Conservation (phyloP, 2,888 invertebrate genomes). For the Eupeodes latifasciatus region DNA sequence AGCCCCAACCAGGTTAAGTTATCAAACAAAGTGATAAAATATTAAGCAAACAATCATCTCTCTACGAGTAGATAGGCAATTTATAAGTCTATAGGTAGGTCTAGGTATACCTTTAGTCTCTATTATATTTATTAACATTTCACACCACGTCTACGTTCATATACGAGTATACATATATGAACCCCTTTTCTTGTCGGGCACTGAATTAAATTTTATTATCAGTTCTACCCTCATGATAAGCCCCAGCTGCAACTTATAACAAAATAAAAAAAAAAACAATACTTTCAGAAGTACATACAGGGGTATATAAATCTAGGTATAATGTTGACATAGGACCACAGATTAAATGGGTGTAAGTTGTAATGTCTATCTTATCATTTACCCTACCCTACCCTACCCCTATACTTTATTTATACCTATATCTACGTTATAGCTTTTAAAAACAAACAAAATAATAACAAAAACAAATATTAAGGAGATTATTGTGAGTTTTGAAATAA, state of each 20-base stretch:
- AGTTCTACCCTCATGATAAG: conserved; percentile 39
- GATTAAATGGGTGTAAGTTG: conserved; percentile 38
- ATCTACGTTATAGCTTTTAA: conserved; percentile 11
- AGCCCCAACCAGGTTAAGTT: conserved; percentile 31
- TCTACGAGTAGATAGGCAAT: not conserved
- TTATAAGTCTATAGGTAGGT: too few species aligned
- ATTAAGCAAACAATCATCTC: conserved; percentile 52
- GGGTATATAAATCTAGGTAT: conserved; percentile 1
- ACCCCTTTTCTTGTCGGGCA: conserved; percentile 33
- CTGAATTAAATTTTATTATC: conserved; percentile 55
- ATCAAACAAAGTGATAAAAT: conserved; percentile 46
- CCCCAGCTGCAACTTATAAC: conserved; percentile 54
- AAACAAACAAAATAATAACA: conserved; percentile 40
- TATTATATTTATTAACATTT: not conserved
- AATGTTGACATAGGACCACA: conserved; percentile 65
- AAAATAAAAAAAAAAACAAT: not conserved
- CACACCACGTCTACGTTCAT: not conserved
- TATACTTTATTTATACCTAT: too few species aligned
- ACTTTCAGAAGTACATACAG: not conserved
- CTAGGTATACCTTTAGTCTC: too few species aligned
- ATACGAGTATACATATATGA: not conserved
- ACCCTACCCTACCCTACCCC: not conserved
- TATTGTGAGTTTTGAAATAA: conserved; percentile 1
- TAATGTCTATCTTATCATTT: conserved; percentile 48
- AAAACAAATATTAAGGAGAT: conserved; percentile 49